Evolutionary conservation across 2,797 vertebrate genomes (phyloP), one percentile per base, ranked within the genome.

Genomic region (Harpagifer antarcticus): DNA sequence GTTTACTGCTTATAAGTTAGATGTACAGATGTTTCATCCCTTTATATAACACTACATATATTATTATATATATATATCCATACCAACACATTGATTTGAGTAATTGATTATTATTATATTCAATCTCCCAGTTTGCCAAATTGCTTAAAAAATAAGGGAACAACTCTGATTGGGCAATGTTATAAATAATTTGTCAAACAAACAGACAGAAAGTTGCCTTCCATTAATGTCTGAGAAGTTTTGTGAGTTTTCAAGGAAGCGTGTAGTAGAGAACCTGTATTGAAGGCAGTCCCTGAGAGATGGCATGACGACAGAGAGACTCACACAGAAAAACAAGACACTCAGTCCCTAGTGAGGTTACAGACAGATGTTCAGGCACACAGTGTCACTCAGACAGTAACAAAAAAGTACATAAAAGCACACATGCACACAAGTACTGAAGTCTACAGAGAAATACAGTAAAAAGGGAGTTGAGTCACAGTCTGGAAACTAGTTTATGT

Each of bases 381-480:
- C 66, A 45, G 50, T 50, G 57, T 69, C 79, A 80, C 47, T 47
- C 27, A 33, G 66, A 63, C n/a, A 19, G 40, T 20, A 75, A 82
- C 70, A 71, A 68, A 82, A 71, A 64, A 2, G 0, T 0, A 33
- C 33, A 82, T 11, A 63, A 20, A 55, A 19, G 59, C 45, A 14
- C 55, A n/a, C n/a, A n/a, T n/a, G n/a, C n/a, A n/a, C n/a, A 60
- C 60, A 64, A 60, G 76, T 56, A 58, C 65, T 52, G 27, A 17
- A 31, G 65, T 44, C 63, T 44, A 12, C 16, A 64, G 47, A 76
- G 45, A 47, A 69, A 68, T 31, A 20, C 16, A 52, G 45, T 17
- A 61, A 54, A 72, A 88, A 82, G 69, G 58, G 56, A 60, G 79
- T 71, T 90, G 88, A 88, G 49, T 92, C 85, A 91, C 62, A 57